Evolutionary conservation across 2,888 invertebrate species (phyloP), one percentile per base, ranked within the genome.

Genomic region (Sisyra nigra): DNA sequence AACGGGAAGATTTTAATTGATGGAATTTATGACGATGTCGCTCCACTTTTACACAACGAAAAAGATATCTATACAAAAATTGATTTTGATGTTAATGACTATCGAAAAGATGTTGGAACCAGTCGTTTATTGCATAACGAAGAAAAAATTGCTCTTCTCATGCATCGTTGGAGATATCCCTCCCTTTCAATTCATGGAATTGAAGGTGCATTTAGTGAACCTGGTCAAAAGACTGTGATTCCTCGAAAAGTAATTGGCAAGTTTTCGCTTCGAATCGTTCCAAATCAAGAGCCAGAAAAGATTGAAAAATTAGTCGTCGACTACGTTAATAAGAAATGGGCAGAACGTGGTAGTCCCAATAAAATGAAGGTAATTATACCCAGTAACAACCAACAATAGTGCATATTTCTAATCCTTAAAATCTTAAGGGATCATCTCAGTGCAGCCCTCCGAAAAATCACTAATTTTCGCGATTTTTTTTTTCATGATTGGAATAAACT

Each of bases 211-310:
- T 94, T 94, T 57, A 82, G 81, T 59, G 94, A 88, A 49, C 73
- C 85, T 1, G 97, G 97, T 10, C 80, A 83, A 14, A 97, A 97
- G 61, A 97, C 97, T 43, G 94, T 97, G 0, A 96, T 92, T 54
- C 91, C 91, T 0, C 74, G 80, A 37, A 87, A 89, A 64, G 94
- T 97, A 1, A 81, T 78, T 54, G 97, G 96, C 15, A 98, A 98
- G 64, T 98, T 98, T 66, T 96, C 96, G 0, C 81, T 98, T 50
- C 77, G 98, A 42, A 76, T 93, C 52, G 97, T 98, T n/a, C 97
- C 97, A 1, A 71, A 96, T 59, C 93, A 94, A 70, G 73, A 76
- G 42, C 92, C 93, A 0, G 75, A 76, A 3, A 76, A 81, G 53
- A 77, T 94, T n/a, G 80, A 81, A 51, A 69, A 82, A 52, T 72